Conservation (phyloP, 1,140 invertebrate species). For the Drosophila subpulchrella region DNA sequence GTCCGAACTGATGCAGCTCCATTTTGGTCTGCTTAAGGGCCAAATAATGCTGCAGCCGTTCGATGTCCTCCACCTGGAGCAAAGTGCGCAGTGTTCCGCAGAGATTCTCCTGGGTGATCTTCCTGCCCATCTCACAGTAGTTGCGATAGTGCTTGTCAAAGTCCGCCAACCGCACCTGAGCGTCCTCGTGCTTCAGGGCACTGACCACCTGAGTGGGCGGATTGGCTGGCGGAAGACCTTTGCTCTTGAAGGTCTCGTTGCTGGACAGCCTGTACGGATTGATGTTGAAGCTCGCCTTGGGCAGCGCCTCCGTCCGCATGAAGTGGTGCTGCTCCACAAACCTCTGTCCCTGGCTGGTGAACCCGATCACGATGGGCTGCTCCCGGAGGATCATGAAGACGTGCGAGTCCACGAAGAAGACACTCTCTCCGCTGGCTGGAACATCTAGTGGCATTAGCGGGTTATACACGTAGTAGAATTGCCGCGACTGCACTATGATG, state of each 20-base stretch:
- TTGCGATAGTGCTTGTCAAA: slow-evolving; percentile 59
- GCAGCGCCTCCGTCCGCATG: slow-evolving; percentile 67
- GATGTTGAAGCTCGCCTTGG: slow-evolving; percentile 59
- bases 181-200: slow-evolving; percentile 55
- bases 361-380: slow-evolving; percentile 72
- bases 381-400: slow-evolving; percentile 70
- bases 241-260: slow-evolving; percentile 45
- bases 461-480: slow-evolving; percentile 74
- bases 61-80: slow-evolving; percentile 75
- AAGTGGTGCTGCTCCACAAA: slow-evolving; percentile 80
- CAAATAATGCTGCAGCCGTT: slow-evolving; percentile 60
- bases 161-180: slow-evolving; percentile 38
- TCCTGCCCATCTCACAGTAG: slow-evolving; percentile 46
- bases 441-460: slow-evolving; percentile 56
- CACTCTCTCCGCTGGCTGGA: slow-evolving; percentile 25
- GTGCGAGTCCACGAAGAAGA: slow-evolving; percentile 79
- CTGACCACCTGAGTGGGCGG: slow-evolving; percentile 42
- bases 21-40: slow-evolving; percentile 61
- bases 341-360: slow-evolving; percentile 29
- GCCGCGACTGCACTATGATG: slow-evolving; percentile 72
- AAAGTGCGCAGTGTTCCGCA: slow-evolving; percentile 49
- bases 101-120: slow-evolving; percentile 51
- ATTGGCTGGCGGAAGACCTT: slow-evolving; percentile 35
- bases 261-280: slow-evolving; percentile 65
- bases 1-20: slow-evolving; percentile 64